Evolutionary conservation across 2,797 vertebrate species (phyloP).

Genomic region (Cossypha heuglini): DNA sequence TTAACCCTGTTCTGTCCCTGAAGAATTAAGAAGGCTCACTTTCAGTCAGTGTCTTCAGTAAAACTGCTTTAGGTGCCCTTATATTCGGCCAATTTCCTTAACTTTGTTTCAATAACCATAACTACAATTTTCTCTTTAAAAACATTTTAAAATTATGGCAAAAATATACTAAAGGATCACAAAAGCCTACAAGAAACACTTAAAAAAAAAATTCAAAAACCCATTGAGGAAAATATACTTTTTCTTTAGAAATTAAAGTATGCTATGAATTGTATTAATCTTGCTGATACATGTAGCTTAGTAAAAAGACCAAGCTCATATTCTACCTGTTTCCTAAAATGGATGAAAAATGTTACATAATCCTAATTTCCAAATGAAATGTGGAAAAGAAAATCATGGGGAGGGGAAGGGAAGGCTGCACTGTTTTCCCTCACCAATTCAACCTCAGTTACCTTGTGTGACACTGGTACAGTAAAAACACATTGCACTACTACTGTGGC

Average conservation of each 20-base stretch:
- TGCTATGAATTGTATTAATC: background rate
- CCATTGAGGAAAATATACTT: background rate
- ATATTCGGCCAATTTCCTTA: background rate
- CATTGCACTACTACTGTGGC: constrained; percentile 50
- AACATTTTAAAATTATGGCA: background rate
- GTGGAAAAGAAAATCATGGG: background rate
- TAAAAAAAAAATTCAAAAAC: background rate
- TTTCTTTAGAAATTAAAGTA: background rate
- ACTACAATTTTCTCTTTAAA: background rate
- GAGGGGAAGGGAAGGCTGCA: background rate
- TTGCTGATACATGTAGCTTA: background rate
- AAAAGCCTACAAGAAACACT: background rate
- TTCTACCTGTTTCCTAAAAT: background rate
- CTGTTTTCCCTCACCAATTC: constrained; percentile 29
- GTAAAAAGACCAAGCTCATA: background rate
- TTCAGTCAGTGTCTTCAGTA: background rate
- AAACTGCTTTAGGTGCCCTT: background rate
- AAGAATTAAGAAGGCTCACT: background rate
- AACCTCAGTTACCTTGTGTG: constrained; percentile 56
- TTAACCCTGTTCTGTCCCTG: background rate
- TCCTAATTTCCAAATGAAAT: background rate
- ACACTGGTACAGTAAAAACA: constrained; percentile 62
- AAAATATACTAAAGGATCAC: background rate
- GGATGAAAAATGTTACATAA: background rate
- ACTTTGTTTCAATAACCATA: background rate